Percentiles rank a stretch among this genome's conserved stretches.
These are phyloP conservation scores for Motacilla alba DNA, from an alignment of 2,113 vertebrate genomes.

Conservation along the genomic window DNA sequence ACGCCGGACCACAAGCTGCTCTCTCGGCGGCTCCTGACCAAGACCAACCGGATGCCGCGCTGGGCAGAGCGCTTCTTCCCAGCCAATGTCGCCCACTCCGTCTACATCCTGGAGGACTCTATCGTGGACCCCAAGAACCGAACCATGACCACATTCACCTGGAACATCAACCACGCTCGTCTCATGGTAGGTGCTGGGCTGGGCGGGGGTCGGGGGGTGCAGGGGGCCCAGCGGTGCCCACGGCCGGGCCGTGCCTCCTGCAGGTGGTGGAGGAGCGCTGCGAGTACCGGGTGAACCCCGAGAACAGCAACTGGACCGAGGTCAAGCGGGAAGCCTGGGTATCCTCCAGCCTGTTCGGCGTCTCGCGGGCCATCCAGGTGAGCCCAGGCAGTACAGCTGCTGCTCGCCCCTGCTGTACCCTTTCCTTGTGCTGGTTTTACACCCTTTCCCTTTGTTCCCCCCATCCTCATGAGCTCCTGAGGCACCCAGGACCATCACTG, in stretches of 20 bases:
- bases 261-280: constrained; percentile 93
- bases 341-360: constrained; percentile 88
- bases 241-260: neutral
- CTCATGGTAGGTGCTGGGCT: constrained; percentile 79
- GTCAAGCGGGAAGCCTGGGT: constrained; percentile 95
- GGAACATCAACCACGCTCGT: constrained; percentile 94
- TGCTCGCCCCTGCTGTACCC: rapidly evolving
- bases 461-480: neutral
- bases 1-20: constrained; percentile 91
- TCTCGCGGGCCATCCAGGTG: constrained; percentile 93
- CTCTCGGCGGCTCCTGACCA: constrained; percentile 94
- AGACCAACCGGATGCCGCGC: constrained; percentile 91
- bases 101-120: constrained; percentile 96
- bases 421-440: neutral
- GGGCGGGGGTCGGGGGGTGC: rapidly evolving
- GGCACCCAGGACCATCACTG: no score
- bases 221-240: neutral
- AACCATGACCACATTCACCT: constrained; percentile 94
- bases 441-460: rapidly evolving
- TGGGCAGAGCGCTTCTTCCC: constrained; percentile 95
- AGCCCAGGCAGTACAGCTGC: neutral
- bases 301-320: constrained; percentile 90
- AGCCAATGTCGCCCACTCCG: constrained; percentile 87
- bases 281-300: constrained; percentile 84
- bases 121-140: constrained; percentile 90